Conservation (phyloP, 2,113 vertebrate genomes). For the Myrmecobius fasciatus region DNA sequence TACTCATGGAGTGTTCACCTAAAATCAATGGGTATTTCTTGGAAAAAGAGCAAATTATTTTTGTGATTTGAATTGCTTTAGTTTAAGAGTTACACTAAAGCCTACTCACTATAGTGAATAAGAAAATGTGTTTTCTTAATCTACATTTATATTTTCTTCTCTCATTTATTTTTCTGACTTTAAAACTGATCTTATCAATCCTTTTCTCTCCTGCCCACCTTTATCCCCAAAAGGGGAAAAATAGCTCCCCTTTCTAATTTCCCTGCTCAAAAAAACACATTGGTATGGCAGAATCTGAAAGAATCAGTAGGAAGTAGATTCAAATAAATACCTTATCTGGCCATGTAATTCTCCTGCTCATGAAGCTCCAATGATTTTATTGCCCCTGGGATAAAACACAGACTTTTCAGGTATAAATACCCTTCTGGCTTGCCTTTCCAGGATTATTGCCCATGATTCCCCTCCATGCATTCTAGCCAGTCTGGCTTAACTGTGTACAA, state of each 20-base stretch:
- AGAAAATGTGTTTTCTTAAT: not conserved
- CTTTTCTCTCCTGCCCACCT: not conserved
- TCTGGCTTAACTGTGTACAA: too few species aligned
- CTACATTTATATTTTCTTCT: not conserved
- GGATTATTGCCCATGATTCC: not conserved
- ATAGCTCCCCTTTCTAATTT: not conserved
- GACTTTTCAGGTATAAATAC: not conserved
- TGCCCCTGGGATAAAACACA: not conserved
- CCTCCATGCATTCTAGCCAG: not conserved
- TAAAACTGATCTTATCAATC: not conserved
- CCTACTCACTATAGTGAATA: not conserved
- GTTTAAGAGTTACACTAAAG: not conserved
- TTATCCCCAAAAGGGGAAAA: not conserved
- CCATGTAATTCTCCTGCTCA: not conserved
- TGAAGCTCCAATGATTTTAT: not conserved
- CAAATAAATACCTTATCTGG: not conserved
- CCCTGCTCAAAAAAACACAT: not conserved
- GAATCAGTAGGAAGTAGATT: not conserved
- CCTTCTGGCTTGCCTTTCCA: not conserved
- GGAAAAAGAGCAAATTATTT: not conserved
- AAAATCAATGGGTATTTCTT: not conserved
- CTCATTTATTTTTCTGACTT: not conserved
- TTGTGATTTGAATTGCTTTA: not conserved
- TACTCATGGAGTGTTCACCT: not conserved
- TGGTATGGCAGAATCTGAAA: not conserved